Base-by-base conservation (phyloP, 2,113 vertebrate genomes). In the Hydropotes inermis region DNA sequence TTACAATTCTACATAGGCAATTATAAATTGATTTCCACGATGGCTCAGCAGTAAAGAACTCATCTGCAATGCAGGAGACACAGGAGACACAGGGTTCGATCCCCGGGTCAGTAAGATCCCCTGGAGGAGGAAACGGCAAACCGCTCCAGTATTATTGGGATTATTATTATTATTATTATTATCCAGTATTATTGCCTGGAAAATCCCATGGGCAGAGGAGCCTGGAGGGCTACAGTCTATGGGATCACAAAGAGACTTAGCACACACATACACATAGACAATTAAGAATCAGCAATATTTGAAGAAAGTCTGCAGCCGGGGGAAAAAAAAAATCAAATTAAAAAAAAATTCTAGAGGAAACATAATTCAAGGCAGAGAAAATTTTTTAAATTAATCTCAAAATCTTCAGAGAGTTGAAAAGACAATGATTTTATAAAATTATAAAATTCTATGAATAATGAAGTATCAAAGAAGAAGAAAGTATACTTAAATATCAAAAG, bases 321-420 rank as follows among this genome's bases (percentile, higher is more conserved):
- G 50, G 36, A 89, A 10, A 11, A 86, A 94, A 13, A 11, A 84
- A 3, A 83, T 8, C 5, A 84, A 91, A 85, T 70, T 83, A 12
- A 61, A 84, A 92, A 25, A 47, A 47, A 45, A 45, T 55, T 70
- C 25, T 30, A 33, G 3, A 21, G 92, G 23, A 87, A 93, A 82
- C 1, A 94, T 28, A 64, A 47, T 45, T 61, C 9, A 90, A 4
- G 30, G 8, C 61, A 92, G 9, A 33, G 1, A 16, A 25, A 21
- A n/a, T 47, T 85, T 57, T 28, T 7, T 2, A 94, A 45, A 83
- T 81, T 67, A 83, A 87, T 89, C 7, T 83, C 60, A 64, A 76
- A 55, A 58, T 85, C 12, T 88, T 85, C 57, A 96, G n/a, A 89
- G n/a, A 70, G 33, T 76, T 84, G 45, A 94, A 95, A 89, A 89